Conservation (phyloP, 2,113 vertebrate genomes). For the Todiramphus chloris region DNA sequence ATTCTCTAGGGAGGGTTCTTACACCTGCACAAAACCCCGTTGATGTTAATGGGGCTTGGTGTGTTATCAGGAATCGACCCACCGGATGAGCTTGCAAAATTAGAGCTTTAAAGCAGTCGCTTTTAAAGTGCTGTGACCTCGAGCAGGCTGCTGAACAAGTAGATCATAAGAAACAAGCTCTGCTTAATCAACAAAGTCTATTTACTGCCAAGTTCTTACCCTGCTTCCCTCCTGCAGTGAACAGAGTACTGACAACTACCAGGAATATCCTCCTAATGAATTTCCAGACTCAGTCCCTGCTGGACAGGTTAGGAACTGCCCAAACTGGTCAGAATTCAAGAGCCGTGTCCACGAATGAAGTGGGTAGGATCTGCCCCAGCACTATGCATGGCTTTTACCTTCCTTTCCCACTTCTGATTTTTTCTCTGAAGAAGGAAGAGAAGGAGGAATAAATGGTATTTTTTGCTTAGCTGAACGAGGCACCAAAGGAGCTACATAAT, state of each 20-base stretch:
- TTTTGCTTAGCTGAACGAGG: background rate
- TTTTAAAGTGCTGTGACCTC: constrained; percentile 1
- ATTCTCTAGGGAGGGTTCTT: background rate
- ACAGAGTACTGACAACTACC: background rate
- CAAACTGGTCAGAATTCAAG: background rate
- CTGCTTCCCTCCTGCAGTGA: background rate
- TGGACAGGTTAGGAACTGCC: background rate
- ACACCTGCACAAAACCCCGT: background rate
- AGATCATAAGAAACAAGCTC: background rate
- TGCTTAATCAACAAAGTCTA: background rate
- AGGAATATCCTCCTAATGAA: background rate
- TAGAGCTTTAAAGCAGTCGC: background rate
- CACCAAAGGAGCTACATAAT: background rate
- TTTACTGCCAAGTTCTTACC: background rate
- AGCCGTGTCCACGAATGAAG: background rate
- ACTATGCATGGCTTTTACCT: background rate
- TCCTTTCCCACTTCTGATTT: background rate
- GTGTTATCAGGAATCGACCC: background rate
- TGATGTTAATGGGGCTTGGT: background rate
- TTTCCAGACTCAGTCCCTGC: background rate
- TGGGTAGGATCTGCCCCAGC: background rate
- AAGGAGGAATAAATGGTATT: background rate
- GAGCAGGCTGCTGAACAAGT: background rate
- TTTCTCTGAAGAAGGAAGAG: background rate
- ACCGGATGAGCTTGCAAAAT: background rate